Evolutionary conservation across 2,888 invertebrate genomes (phyloP), one percentile per base, ranked within the genome.

Genomic region (Phymatocera aterrima): DNA sequence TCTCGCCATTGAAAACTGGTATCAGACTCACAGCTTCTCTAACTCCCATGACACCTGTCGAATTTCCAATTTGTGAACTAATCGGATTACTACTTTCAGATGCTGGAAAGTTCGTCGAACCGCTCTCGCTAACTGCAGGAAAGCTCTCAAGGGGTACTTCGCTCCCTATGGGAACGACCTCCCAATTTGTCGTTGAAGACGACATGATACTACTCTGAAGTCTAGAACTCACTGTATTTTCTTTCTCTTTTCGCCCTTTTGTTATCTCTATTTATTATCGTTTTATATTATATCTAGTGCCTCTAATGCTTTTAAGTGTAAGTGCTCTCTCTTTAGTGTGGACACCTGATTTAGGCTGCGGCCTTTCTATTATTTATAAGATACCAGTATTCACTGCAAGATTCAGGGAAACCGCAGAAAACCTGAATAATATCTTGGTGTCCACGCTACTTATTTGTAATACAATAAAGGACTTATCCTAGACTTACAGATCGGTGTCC

Each of bases 381-480:
- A 65, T 65, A 65, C 40, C 65, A 65, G 65, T 15, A 65, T 40
- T 40, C n/a, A 40, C 40, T 40, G 68, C 12, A 1, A 40, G 68
- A 68, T 40, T 40, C 68, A 68, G 68, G 68, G 68, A 68, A 68
- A 68, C 43, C 68, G 21, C 68, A 68, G 18, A 43, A 68, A 68
- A 68, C 21, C 43, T 68, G 68, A 21, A 68, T 68, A 68, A 40
- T 68, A 43, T 68, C 43, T 46, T 40, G 68, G 40, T 68, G 43
- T 43, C 24, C 68, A 68, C 68, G 37, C 24, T 40, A 51, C n/a
- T 51, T 24, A 24, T 24, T 54, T 21, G 1, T 8, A 54, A 54
- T 54, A 54, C 54, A 54, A 54, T 54, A 28, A 54, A 54, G 3
- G 8, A 54, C 54, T 54, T 54, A 54, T 54, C n/a, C 24, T 54